A percentile compares a stretch with the other conserved stretches of the same genome.
Evolutionary conservation across 2,113 vertebrate species (phyloP).

Genomic region (Microcebus murinus): DNA sequence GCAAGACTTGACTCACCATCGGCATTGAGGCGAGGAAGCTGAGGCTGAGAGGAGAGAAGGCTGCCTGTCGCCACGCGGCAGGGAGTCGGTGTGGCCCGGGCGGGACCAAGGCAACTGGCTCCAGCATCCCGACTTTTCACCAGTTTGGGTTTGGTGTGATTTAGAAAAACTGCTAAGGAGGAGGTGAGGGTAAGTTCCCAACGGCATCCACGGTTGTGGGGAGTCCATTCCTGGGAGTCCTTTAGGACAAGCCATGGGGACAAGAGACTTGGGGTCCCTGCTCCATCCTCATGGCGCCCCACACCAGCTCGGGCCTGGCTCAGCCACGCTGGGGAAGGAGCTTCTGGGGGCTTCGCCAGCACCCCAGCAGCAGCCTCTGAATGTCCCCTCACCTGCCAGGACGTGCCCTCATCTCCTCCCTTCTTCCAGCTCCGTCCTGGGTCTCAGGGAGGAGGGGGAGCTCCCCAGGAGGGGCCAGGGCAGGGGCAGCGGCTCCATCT

Average conservation of each 20-base stretch:
- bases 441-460: background rate
- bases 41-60: background rate
- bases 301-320: rapidly evolving
- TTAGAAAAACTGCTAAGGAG: background rate
- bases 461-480: rapidly evolving
- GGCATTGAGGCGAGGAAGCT: background rate
- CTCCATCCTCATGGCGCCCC: background rate
- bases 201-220: background rate
- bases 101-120: background rate
- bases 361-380: too few species aligned
- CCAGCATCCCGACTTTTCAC: background rate
- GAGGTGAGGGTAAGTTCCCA: background rate
- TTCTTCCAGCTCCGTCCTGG: background rate
- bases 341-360: background rate
- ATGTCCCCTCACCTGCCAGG: background rate
- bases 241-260: background rate
- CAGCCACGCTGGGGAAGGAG: background rate
- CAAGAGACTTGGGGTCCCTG: rapidly evolving
- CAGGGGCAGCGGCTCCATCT: rapidly evolving
- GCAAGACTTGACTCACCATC: too few species aligned
- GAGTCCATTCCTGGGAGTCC: background rate
- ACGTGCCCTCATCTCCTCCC: background rate
- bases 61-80: background rate
- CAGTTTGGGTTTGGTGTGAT: background rate
- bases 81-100: rapidly evolving